phyloP scores from a whole-genome alignment of 2,888 invertebrate species.

The Ectemnius cavifrons region DNA sequence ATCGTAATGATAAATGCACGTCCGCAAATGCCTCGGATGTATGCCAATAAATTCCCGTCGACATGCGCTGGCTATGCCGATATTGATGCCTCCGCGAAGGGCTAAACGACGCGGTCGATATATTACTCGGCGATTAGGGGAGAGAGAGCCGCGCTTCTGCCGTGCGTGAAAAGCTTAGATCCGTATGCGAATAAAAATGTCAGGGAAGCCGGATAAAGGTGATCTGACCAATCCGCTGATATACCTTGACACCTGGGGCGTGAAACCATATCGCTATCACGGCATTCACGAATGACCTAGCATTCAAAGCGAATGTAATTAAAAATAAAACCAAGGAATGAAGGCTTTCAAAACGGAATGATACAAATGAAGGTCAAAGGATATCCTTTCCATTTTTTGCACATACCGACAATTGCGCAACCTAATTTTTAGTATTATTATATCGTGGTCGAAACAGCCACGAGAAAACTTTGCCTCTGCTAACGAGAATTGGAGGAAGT shows the following conservation, averaged over 20 bases:
- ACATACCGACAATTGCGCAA: too few relatives aligned
- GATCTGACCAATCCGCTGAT: slow-evolving; percentile 2
- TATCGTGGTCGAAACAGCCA: slow-evolving; percentile 23
- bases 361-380: too few relatives aligned
- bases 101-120: slow-evolving; percentile 57
- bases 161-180: slow-evolving; percentile 26
- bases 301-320: too few relatives aligned
- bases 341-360: too few relatives aligned
- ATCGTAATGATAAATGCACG: slow-evolving; percentile 53
- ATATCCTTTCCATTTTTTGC: too few relatives aligned
- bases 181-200: slow-evolving; percentile 6
- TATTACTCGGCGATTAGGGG: slow-evolving; percentile 56
- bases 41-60: slow-evolving; percentile 57
- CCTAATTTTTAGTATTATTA: slow-evolving; percentile 2
- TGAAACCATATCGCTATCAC: background rate
- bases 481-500: slow-evolving; percentile 44
- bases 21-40: slow-evolving; percentile 40
- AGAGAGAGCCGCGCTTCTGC: slow-evolving; percentile 24
- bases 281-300: background rate
- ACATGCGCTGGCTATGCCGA: slow-evolving; percentile 40
- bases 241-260: background rate
- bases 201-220: background rate
- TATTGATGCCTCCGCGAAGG: slow-evolving; percentile 60
- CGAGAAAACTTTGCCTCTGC: slow-evolving; percentile 38
- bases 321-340: too few relatives aligned